These are phyloP conservation scores for Cheilosia variabilis DNA, from an alignment of 2,888 invertebrate genomes.

Conservation along the genomic window DNA sequence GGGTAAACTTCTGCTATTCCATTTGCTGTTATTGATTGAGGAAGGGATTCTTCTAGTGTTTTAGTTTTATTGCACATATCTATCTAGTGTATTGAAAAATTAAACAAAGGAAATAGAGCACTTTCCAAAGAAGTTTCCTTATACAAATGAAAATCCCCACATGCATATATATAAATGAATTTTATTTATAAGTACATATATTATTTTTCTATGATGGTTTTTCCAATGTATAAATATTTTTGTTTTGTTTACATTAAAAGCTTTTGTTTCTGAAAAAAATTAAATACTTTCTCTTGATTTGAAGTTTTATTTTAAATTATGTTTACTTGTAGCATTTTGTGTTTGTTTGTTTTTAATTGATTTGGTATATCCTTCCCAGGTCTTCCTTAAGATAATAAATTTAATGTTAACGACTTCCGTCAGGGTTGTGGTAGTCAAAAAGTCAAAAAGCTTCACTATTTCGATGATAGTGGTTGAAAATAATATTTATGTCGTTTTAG, in stretches of 20 bases:
- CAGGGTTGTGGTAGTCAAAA: slow-evolving; percentile 28
- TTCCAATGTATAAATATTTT: slow-evolving; percentile 58
- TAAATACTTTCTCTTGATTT: slow-evolving; percentile 6
- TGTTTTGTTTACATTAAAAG: slow-evolving; percentile 59
- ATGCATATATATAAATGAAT: slow-evolving; percentile 34
- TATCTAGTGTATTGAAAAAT: slow-evolving; percentile 73
- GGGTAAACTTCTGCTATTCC: slow-evolving; percentile 69
- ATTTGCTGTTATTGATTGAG: slow-evolving; percentile 66
- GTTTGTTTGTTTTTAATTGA: neutral
- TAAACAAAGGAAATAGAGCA: slow-evolving; percentile 34
- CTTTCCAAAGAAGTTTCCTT: slow-evolving; percentile 41
- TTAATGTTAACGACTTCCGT: slow-evolving; percentile 12
- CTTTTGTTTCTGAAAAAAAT: slow-evolving; percentile 24
- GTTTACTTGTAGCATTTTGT: neutral
- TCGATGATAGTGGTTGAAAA: neutral
- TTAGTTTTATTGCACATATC: slow-evolving; percentile 80
- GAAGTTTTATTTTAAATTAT: neutral
- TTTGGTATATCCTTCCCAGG: slow-evolving; percentile 27
- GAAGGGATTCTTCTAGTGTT: slow-evolving; percentile 74
- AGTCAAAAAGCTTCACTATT: slow-evolving; percentile 11
- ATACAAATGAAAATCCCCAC: slow-evolving; percentile 21
- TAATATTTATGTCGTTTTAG: neutral
- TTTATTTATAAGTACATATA: slow-evolving; percentile 45
- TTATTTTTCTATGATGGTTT: slow-evolving; percentile 70
- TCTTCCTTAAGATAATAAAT: slow-evolving; percentile 59